A percentile compares a stretch with the other conserved stretches of the same genome.
Evolutionary conservation across 2,797 vertebrate species (phyloP).

Genomic region (Cuculus canorus): DNA sequence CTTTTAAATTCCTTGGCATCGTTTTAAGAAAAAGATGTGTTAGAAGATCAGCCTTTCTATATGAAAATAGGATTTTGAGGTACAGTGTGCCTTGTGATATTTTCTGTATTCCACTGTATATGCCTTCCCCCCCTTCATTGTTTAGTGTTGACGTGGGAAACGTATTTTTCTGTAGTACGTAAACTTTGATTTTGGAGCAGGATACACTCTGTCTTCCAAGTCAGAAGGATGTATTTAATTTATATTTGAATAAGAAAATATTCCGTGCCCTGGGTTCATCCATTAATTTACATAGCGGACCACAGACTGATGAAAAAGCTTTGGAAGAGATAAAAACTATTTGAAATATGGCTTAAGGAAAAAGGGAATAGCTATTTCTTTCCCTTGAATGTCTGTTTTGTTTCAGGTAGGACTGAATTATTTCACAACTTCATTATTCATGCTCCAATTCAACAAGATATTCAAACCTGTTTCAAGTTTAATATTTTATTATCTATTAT

Average conservation of each 20-base stretch:
- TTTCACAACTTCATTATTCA: conserved; percentile 35
- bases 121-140: not conserved
- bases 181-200: not conserved
- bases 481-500: conserved; percentile 49
- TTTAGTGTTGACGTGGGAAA: not conserved
- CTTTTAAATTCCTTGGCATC: not conserved
- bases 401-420: conserved; percentile 29
- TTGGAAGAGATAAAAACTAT: not conserved
- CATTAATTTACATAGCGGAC: not conserved
- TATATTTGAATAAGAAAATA: not conserved
- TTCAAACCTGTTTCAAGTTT: conserved; percentile 25
- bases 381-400: conserved; percentile 20
- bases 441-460: conserved; percentile 11
- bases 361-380: not conserved
- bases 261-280: not conserved
- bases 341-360: conserved; percentile 11
- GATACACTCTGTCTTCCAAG: not conserved
- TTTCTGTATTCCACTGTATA: not conserved
- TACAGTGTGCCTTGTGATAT: not conserved
- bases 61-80: not conserved
- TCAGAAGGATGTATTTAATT: not conserved
- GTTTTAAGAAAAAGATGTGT: not conserved
- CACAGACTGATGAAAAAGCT: not conserved
- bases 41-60: not conserved
- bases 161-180: not conserved